phyloP scores from a whole-genome alignment of 2,888 invertebrate species.

The Leucophenga montana region DNA sequence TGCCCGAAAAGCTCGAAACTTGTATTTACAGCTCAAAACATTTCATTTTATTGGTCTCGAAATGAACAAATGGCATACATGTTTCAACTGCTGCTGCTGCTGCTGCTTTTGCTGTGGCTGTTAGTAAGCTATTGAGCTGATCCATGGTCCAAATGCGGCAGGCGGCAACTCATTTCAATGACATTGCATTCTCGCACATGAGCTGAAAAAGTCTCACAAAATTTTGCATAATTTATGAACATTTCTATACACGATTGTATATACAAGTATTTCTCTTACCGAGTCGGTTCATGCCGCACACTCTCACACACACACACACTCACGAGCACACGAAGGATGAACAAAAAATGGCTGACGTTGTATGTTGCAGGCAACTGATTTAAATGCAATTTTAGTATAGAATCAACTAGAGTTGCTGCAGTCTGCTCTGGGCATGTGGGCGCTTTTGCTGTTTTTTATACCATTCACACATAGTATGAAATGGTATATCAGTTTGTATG shows the following conservation, averaged over 20 bases:
- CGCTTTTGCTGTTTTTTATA: no score
- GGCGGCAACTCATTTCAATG: no score
- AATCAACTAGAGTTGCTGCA: no score
- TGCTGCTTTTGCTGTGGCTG: no score
- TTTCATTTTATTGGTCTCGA: conserved; percentile 71
- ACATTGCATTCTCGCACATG: conserved; percentile 12
- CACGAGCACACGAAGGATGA: not conserved
- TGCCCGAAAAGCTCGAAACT: conserved; percentile 36
- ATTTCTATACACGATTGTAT: conserved; percentile 2
- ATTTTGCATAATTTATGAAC: conserved; percentile 62
- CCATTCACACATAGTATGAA: no score
- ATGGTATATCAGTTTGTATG: no score
- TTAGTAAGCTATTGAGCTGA: no score
- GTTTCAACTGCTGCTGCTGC: conserved; percentile 35
- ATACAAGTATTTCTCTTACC: no score
- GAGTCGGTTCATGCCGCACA: conserved; percentile 14
- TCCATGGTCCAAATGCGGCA: no score
- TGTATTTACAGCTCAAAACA: conserved; percentile 67
- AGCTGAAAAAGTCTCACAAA: conserved; percentile 48
- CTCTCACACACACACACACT: no score
- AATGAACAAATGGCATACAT: conserved; percentile 68
- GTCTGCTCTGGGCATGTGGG: no score
- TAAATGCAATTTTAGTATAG: conserved; percentile 17
- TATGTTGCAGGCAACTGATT: conserved; percentile 24
- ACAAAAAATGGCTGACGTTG: conserved; percentile 11